phyloP scores from a whole-genome alignment of 1,140 invertebrate genomes.

The Andrena cerasifolii region DNA sequence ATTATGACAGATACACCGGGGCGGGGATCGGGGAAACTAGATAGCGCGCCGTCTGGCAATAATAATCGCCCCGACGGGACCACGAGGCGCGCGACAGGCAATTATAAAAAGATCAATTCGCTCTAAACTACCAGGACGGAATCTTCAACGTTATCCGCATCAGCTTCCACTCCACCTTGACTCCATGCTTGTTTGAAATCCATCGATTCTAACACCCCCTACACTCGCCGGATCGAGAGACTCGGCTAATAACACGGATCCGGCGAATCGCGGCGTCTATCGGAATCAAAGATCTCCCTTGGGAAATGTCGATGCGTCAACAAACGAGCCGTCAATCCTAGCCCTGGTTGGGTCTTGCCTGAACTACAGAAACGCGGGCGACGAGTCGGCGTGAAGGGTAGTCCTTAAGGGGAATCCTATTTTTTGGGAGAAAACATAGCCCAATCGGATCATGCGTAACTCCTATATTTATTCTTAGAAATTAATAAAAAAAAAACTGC shows the following conservation, averaged over 20 bases:
- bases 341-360: not conserved
- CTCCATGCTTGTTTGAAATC: conserved; percentile 13
- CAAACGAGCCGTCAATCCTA: conserved; percentile 58
- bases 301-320: conserved; percentile 61
- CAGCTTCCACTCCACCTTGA: no score
- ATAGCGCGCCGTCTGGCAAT: not conserved
- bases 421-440: no score
- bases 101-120: conserved; percentile 53
- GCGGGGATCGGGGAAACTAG: conserved; percentile 34
- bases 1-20: conserved; percentile 47
- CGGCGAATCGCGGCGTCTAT: conserved; percentile 30
- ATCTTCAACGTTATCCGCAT: not conserved
- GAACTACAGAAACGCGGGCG: not conserved
- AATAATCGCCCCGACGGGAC: conserved; percentile 7
- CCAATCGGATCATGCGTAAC: no score
- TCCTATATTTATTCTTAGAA: no score
- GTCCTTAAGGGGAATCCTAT: no score
- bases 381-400: no score
- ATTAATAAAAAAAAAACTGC: no score
- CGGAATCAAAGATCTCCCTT: conserved; percentile 57
- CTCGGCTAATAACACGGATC: conserved; percentile 41
- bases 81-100: conserved; percentile 38
- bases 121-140: not conserved
- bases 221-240: not conserved
- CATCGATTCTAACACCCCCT: not conserved